Evolutionary conservation across 2,888 invertebrate genomes (phyloP), one percentile per base, ranked within the genome.

Genomic region (Pseudococcus viburni): DNA sequence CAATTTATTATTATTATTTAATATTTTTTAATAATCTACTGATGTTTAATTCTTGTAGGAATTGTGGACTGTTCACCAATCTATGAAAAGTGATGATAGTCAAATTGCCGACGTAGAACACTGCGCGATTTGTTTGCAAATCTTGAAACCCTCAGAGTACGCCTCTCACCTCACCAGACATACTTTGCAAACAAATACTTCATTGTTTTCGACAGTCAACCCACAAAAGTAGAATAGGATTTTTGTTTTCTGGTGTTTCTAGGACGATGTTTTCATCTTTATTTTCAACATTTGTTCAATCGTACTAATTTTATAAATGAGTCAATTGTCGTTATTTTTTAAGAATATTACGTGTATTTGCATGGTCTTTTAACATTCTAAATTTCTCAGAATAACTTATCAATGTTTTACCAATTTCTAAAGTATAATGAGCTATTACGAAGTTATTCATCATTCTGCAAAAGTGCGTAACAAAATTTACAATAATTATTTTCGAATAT

Each of bases 91-190:
- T 12, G 46, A 46, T 46, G n/a, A 83, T 46, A 83, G 46, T 22
- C 80, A 83, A 46, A 4, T 42, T 51, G 33, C 59, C 33, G 17
- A 83, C 15, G 55, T 88, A 7, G 80, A 83, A 7, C 33, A 77
- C 17, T 88, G 88, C 59, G 39, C 77, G 15, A 51, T 88, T 59
- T 88, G 88, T 83, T 88, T 88, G 12, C 88, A 88, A 33, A 88
- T 88, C 33, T 22, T 88, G 55, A 55, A 80, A 33, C 7, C 80
- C 0, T 77, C 77, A 8, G 88, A 88, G 39, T 33, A 39, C 33
- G n/a, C 39, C 9, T 59, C n/a, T 33, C 88, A 88, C 51, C 39
- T 55, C 55, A 48, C 55, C 51, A 77, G 51, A 33, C 88, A 88
- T 26, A 77, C 8, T 26, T 46, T 80, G 11, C 42, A 33, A 46